phyloP scores from a whole-genome alignment of 2,888 invertebrate genomes.

The Drosophila quinaria region DNA sequence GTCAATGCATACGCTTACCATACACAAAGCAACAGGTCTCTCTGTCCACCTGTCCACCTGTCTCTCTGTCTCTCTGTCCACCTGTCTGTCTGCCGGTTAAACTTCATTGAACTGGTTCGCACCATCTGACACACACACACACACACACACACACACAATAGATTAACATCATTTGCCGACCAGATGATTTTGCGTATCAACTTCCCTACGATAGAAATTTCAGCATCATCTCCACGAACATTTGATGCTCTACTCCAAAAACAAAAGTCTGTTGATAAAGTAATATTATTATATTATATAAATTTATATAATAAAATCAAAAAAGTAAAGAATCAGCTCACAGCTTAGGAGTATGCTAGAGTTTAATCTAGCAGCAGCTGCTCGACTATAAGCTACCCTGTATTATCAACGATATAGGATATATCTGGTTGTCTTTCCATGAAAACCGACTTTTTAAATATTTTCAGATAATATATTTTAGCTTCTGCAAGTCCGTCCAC shows the following conservation, averaged over 20 bases:
- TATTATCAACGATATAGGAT: neutral
- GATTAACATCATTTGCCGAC: conserved; percentile 59
- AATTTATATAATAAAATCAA: too few species aligned
- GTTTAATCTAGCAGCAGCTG: neutral
- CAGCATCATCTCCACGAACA: neutral
- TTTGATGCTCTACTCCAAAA: neutral
- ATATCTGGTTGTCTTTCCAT: neutral
- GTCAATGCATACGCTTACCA: conserved; percentile 76
- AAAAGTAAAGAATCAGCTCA: neutral
- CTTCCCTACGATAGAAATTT: conserved; percentile 20
- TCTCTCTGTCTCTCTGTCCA: neutral
- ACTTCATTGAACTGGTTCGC: conserved; percentile 69
- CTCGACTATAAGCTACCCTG: conserved; percentile 8
- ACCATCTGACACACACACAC: conserved; percentile 37
- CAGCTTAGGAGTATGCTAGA: neutral
- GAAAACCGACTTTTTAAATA: neutral
- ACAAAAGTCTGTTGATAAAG: too few species aligned
- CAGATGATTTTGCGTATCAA: conserved; percentile 61
- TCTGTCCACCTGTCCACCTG: neutral
- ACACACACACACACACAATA: conserved; percentile 41
- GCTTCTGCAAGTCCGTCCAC: neutral
- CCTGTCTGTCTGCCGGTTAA: conserved; percentile 48
- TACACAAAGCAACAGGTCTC: conserved; percentile 73
- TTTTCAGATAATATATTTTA: too few species aligned
- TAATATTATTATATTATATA: too few species aligned